phyloP scores from a whole-genome alignment of 1,140 invertebrate genomes.

The Vanessa atalanta region DNA sequence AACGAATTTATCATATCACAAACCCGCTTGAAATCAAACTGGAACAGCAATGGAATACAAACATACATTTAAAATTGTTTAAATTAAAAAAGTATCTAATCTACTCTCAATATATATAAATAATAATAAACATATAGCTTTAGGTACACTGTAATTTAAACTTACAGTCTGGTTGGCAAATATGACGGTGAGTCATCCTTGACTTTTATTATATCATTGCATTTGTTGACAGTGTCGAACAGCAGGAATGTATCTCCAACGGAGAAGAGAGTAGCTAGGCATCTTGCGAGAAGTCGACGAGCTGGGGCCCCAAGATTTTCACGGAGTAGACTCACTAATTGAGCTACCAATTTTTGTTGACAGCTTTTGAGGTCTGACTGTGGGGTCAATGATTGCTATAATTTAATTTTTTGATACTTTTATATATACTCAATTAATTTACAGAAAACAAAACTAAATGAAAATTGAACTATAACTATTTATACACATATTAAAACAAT shows the following conservation, averaged over 20 bases:
- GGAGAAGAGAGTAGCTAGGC: slow-evolving; percentile 96
- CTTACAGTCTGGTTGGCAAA: slow-evolving; percentile 96
- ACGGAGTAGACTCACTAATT: slow-evolving; percentile 93
- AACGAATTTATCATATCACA: too few relatives aligned
- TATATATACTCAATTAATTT: too few relatives aligned
- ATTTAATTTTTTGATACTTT: background rate
- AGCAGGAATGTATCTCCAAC: slow-evolving; percentile 98
- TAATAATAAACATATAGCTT: too few relatives aligned
- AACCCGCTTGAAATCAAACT: too few relatives aligned
- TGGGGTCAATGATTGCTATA: background rate
- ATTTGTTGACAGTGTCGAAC: slow-evolving; percentile 98
- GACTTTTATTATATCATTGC: slow-evolving; percentile 98
- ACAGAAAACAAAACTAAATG: too few relatives aligned
- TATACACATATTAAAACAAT: too few relatives aligned
- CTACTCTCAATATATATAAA: too few relatives aligned
- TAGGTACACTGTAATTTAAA: slow-evolving; percentile 45
- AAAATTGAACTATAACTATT: too few relatives aligned
- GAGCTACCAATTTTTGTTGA: slow-evolving; percentile 97
- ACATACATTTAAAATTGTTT: too few relatives aligned
- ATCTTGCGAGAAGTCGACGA: slow-evolving; percentile 94
- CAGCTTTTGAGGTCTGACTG: slow-evolving; percentile 97
- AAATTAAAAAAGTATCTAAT: too few relatives aligned
- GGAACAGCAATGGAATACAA: too few relatives aligned
- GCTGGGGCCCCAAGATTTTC: slow-evolving; percentile 95
- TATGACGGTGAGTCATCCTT: slow-evolving; percentile 98